These are phyloP conservation scores for Salvelinus namaycush DNA, from an alignment of 2,113 vertebrate genomes.

Conservation along the genomic window DNA sequence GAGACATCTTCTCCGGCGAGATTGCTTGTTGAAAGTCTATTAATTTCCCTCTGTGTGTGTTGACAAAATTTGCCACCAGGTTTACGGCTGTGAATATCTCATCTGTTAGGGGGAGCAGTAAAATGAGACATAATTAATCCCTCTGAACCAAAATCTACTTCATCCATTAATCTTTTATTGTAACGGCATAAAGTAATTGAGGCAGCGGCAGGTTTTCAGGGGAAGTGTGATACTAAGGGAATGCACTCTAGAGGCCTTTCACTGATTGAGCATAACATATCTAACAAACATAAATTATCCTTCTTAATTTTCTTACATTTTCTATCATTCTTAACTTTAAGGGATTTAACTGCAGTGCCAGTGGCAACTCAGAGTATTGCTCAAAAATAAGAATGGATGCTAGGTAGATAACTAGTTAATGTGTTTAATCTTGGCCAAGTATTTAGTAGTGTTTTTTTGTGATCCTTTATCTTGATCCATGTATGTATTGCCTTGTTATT, in stretches of 20 bases:
- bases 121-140: slow-evolving; percentile 90
- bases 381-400: not conserved
- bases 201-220: slow-evolving; percentile 81
- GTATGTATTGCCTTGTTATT: too few relatives aligned
- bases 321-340: slow-evolving; percentile 75
- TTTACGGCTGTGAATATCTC: slow-evolving; percentile 87
- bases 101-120: slow-evolving; percentile 70
- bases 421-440: not conserved
- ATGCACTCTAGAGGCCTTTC: slow-evolving; percentile 80
- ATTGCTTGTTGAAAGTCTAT: slow-evolving; percentile 83
- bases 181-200: slow-evolving; percentile 86
- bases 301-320: slow-evolving; percentile 81
- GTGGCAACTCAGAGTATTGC: not conserved
- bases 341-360: slow-evolving; percentile 23
- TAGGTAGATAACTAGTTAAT: not conserved
- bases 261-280: slow-evolving; percentile 88
- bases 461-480: too few relatives aligned
- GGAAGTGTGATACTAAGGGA: slow-evolving; percentile 80
- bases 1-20: slow-evolving; percentile 72
- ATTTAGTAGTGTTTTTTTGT: too few relatives aligned
- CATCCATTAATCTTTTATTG: slow-evolving; percentile 93
- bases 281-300: slow-evolving; percentile 85
- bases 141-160: slow-evolving; percentile 88
- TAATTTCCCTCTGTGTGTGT: slow-evolving; percentile 88
- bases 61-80: slow-evolving; percentile 86